Base-by-base conservation (phyloP, 1,140 invertebrate species). In the Lordiphosa collinella region DNA sequence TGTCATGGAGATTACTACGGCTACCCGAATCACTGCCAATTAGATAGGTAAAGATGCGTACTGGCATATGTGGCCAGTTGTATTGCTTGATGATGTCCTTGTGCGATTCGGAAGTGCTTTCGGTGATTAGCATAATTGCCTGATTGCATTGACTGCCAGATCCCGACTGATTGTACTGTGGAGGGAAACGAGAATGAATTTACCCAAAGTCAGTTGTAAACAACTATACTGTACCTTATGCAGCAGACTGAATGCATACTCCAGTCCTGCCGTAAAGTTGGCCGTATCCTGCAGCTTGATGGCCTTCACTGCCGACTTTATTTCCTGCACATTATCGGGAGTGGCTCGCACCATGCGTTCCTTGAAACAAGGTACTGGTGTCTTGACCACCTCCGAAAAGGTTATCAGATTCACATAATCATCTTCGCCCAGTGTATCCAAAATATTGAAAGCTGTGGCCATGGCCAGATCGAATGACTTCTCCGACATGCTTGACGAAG, bases 331-430 rank as follows among this genome's bases (percentile, higher is more conserved):
- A 88, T 98, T 98, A 82, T 96, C 94, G 13, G 94, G 93, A 16
- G 94, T 97, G 1, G 97, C 97, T 90, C 96, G 89, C n/a, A 98
- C 95, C 54, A 99, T 91, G 41, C 94, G 93, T 73, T 97, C 94
- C 76, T 94, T 95, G 80, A 96, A 98, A 78, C 97, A 98, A 0
- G 93, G 92, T 29, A 97, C 93, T 9, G 96, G 92, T 63, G 96
- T 93, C 38, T 93, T 92, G 0, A 94, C 93, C 0, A 90, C 91
- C 32, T 95, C 94, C 13, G 93, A 93, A 80, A 96, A 96, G 52
- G 93, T 93, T 70, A 97, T 96, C 11, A 99, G 93, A 87, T 99
- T 99, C 32, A 99, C 96, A 87, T 95, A 99, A 89, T 99, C 99
- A 87, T 99, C 95, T 49, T 98, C 96, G 5, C 95, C 96, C 0